Evolutionary conservation across 2,888 invertebrate genomes (phyloP).

Genomic region (Mayetiola destructor): DNA sequence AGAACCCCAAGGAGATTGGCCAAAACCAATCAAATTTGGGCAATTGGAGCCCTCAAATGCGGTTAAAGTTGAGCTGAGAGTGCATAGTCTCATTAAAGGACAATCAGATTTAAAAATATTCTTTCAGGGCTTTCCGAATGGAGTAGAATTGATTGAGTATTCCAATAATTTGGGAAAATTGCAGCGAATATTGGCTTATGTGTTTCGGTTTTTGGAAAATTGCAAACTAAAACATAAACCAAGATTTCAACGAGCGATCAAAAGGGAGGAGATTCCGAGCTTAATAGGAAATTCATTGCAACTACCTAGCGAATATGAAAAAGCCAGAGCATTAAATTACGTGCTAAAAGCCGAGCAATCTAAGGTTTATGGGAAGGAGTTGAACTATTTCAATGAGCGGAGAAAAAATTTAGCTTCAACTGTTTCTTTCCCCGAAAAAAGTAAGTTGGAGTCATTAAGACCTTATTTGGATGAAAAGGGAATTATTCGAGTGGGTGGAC

Average conservation of each 20-base stretch:
- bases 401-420: too few relatives aligned
- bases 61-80: background rate
- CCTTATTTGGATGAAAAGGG: background rate
- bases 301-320: too few relatives aligned
- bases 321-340: too few relatives aligned
- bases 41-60: background rate
- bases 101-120: background rate
- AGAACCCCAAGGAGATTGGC: background rate
- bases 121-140: background rate
- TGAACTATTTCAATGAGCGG: too few relatives aligned
- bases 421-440: too few relatives aligned
- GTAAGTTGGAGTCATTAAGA: background rate
- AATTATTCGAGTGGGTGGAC: conserved; percentile 7
- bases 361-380: too few relatives aligned
- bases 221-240: background rate
- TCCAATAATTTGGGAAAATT: too few relatives aligned
- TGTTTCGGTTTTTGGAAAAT: background rate
- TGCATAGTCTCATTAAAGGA: too few relatives aligned
- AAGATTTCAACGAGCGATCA: too few relatives aligned
- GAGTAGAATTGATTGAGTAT: background rate
- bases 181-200: background rate
- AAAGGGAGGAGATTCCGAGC: too few relatives aligned
- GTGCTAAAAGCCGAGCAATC: too few relatives aligned
- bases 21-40: background rate
- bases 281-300: too few relatives aligned